Evolutionary conservation across 2,888 invertebrate genomes (phyloP).

Genomic region (Drosophila rubida): DNA sequence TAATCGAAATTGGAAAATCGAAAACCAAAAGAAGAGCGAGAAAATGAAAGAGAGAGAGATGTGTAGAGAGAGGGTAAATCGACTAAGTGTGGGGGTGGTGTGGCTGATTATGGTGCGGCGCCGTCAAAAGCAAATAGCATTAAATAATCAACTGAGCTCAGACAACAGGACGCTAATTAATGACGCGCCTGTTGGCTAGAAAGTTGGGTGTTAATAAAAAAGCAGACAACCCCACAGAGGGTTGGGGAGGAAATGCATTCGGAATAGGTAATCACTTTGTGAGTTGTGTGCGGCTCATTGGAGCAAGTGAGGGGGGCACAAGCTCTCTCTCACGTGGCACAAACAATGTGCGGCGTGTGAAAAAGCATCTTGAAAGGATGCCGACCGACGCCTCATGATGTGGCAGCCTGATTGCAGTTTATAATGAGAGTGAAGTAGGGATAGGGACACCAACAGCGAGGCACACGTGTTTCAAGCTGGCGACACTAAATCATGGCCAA

Average conservation of each 20-base stretch:
- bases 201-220: constrained; percentile 37
- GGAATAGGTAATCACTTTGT: constrained; percentile 51
- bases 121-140: constrained; percentile 73
- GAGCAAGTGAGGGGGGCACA: constrained; percentile 10
- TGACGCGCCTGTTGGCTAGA: constrained; percentile 56
- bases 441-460: constrained; percentile 3
- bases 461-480: constrained; percentile 70
- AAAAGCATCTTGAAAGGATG: constrained; percentile 78
- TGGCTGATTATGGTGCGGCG: constrained; percentile 50
- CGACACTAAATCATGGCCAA: constrained; percentile 77
- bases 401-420: constrained; percentile 41
- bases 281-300: constrained; percentile 67
- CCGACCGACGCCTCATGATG: constrained; percentile 59
- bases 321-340: constrained; percentile 55
- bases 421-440: constrained; percentile 3
- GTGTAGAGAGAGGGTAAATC: background rate
- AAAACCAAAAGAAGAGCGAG: background rate
- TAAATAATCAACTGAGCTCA: constrained; percentile 63
- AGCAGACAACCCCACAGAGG: constrained; percentile 21
- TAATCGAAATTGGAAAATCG: constrained; percentile 29
- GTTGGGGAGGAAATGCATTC: background rate
- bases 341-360: constrained; percentile 73
- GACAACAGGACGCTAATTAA: constrained; percentile 57
- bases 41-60: background rate
- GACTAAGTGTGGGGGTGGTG: constrained; percentile 2